Percentiles rank a stretch among this genome's conserved stretches.
These are phyloP conservation scores for Syrphus vitripennis DNA, from an alignment of 2,888 invertebrate species.

Conservation along the genomic window DNA sequence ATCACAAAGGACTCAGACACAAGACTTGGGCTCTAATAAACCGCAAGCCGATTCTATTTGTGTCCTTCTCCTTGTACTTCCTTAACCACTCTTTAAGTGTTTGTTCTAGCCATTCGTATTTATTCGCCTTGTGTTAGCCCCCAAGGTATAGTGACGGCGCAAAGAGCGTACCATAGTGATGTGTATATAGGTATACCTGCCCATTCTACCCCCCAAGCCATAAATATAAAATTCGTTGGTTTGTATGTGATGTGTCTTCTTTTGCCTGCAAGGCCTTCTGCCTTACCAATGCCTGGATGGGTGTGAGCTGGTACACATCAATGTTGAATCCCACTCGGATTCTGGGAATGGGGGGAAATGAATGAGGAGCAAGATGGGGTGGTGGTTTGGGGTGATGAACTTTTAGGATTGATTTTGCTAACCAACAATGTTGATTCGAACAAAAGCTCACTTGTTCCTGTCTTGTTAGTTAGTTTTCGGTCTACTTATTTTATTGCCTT, in stretches of 20 bases:
- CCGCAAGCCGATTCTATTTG: conserved; percentile 72
- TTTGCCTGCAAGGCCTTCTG: conserved; percentile 14
- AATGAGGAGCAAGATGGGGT: not conserved
- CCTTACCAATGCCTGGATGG: not conserved
- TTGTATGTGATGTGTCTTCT: conserved; percentile 39
- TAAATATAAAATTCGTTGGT: conserved; percentile 67
- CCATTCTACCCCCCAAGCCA: conserved; percentile 22
- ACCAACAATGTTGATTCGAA: conserved; percentile 71
- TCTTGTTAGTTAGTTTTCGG: conserved; percentile 75
- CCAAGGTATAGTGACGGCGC: conserved; percentile 44
- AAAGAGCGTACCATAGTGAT: not conserved
- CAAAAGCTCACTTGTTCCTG: conserved; percentile 73
- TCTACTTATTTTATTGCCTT: conserved; percentile 73
- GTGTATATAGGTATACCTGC: not conserved
- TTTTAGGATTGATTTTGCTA: conserved; percentile 73
- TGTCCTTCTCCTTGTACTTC: conserved; percentile 68
- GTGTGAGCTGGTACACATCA: conserved; percentile 42
- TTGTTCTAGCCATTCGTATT: conserved; percentile 72
- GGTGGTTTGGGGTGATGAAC: conserved; percentile 65
- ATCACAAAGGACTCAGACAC: conserved; percentile 70
- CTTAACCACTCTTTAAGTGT: conserved; percentile 73
- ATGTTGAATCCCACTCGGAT: conserved; percentile 16
- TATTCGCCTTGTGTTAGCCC: conserved; percentile 64
- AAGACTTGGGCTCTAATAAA: conserved; percentile 71
- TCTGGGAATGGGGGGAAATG: not conserved